A percentile compares a stretch with the other conserved stretches of the same genome.
Conservation (phyloP, 1,140 invertebrate species). For the Zaprionus ghesquierei region DNA sequence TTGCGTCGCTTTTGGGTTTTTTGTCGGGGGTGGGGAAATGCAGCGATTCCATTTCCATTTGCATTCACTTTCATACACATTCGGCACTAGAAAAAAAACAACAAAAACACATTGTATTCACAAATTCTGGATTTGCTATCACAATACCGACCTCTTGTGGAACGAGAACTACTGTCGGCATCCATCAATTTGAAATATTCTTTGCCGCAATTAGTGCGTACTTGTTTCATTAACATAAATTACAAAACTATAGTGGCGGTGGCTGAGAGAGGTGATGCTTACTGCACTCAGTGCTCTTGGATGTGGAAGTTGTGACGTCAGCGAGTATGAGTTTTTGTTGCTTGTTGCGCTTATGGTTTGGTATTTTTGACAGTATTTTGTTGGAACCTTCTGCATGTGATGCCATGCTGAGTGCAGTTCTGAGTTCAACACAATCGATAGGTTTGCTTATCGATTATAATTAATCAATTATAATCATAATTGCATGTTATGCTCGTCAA, state of each 20-base stretch:
- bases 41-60: slow-evolving; percentile 9
- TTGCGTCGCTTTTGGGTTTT: neutral
- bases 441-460: neutral
- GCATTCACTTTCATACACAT: slow-evolving; percentile 42
- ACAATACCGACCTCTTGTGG: slow-evolving; percentile 51
- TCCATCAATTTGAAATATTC: slow-evolving; percentile 37
- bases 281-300: neutral
- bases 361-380: neutral
- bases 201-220: neutral
- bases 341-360: neutral
- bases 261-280: neutral
- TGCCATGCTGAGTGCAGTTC: neutral
- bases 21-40: neutral
- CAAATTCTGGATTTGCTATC: slow-evolving; percentile 1
- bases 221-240: slow-evolving; percentile 13
- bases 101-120: slow-evolving; percentile 63
- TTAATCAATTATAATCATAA: neutral
- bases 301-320: neutral
- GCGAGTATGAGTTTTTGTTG: neutral
- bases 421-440: neutral
- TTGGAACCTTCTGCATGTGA: neutral
- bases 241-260: neutral
- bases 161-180: slow-evolving; percentile 56
- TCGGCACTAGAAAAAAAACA: slow-evolving; percentile 70
- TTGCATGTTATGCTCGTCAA: neutral